Conservation (phyloP, 2,113 vertebrate species). For the Neotoma lepida region DNA sequence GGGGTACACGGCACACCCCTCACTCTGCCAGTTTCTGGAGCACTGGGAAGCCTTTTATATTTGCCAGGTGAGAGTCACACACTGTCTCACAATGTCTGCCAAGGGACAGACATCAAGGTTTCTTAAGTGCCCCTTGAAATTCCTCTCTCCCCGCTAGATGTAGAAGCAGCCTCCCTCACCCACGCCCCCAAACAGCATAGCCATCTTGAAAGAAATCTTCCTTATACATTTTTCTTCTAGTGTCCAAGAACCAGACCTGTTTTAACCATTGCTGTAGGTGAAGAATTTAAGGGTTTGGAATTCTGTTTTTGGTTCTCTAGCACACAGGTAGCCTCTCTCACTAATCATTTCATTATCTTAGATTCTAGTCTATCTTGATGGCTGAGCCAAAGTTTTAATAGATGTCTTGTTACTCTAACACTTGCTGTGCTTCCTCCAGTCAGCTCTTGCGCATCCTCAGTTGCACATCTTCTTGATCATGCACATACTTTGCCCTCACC, state of each 20-base stretch:
- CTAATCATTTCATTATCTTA: constrained; percentile 12
- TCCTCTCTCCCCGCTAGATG: neutral
- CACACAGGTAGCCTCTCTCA: neutral
- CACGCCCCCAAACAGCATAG: neutral
- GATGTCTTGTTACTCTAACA: neutral
- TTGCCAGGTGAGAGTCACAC: neutral
- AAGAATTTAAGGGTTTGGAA: constrained; percentile 7
- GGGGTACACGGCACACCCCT: neutral
- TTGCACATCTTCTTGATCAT: neutral
- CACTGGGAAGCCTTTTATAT: neutral
- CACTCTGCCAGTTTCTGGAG: neutral
- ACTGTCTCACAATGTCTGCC: neutral
- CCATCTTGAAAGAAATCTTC: neutral
- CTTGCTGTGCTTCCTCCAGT: neutral
- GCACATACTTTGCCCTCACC: neutral
- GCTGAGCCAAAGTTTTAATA: constrained; percentile 21
- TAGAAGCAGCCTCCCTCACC: neutral
- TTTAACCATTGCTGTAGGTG: neutral
- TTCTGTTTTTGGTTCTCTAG: constrained; percentile 6
- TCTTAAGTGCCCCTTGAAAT: neutral
- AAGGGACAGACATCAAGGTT: neutral
- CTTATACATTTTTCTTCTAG: neutral
- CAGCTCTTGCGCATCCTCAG: neutral
- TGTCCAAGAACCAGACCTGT: neutral
- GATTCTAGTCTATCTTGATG: neutral